Base-by-base conservation (phyloP, 2,888 invertebrate genomes). In the Epinotia brunnichana region DNA sequence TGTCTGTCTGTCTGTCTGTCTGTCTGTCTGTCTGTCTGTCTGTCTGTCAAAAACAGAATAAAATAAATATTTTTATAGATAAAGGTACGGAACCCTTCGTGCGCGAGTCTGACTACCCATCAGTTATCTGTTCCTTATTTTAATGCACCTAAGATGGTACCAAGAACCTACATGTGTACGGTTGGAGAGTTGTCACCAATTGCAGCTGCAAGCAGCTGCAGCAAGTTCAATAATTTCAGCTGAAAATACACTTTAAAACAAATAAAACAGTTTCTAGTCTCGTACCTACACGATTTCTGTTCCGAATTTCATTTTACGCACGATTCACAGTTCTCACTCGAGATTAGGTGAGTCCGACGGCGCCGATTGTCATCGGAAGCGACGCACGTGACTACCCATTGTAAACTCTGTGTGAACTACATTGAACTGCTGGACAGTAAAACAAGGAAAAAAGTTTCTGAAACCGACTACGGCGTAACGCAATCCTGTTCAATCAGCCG, bases 361-460 rank as follows among this genome's bases (percentile, higher is more conserved):
- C 19, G 56, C 35, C 57, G 57, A 70, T 64, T 70, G 70, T 63
- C 70, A 63, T 68, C 73, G 68, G 56, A 64, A 70, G 70, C 48
- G 57, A 39, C 48, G 70, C 48, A 29, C 70, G 70, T 70, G 70
- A 48, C 62, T 11, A 59, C 69, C 19, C 21, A 21, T 21, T 11
- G 21, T 53, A 35, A n/a, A 61, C 54, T 44, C 39, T 41, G n/a
- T 24, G 54, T 19, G 35, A 57, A 24, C 41, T 5, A 2, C 48
- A 68, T 54, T 41, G 53, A 56, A 66, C 19, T n/a, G 54, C 21
- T 10, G 21, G 15, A 41, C 66, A 56, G 66, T 41, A 24, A 54
- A 66, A 21, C 64, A 53, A 39, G 35, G 17, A 51, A 35, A 63
- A 13, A 19, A 35, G n/a, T 9, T n/a, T n/a, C n/a, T n/a, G n/a